Evolutionary conservation across 2,797 vertebrate genomes (phyloP).

Genomic region (Echeneis naucrates): DNA sequence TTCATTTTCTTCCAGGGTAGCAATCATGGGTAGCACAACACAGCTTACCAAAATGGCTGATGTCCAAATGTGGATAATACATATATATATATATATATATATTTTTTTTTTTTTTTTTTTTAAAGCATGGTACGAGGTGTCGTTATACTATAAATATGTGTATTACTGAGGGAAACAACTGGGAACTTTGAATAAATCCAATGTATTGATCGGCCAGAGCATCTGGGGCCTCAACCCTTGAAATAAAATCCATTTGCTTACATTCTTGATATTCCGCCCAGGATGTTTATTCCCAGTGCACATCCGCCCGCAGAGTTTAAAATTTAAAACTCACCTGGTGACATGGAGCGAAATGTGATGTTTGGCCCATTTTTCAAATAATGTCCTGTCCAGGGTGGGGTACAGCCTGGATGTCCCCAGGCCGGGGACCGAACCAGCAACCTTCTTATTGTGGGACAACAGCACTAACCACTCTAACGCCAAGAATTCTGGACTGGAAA

Average conservation of each 20-base stretch:
- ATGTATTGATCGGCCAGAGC: conserved; percentile 46
- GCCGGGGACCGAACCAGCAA: no score
- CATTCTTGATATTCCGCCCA: conserved; percentile 24
- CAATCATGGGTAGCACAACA: conserved; percentile 33
- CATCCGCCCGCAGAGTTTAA: background rate
- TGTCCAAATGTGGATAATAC: no score
- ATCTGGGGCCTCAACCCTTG: conserved; percentile 15
- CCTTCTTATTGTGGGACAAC: no score
- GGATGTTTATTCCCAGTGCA: conserved; percentile 21
- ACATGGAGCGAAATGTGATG: background rate
- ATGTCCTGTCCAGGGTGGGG: no score
- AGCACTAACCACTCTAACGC: no score
- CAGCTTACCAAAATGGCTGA: conserved; percentile 5
- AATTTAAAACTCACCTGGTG: background rate
- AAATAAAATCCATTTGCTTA: conserved; percentile 53
- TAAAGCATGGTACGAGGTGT: no score
- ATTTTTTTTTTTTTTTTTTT: no score
- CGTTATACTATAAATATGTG: no score
- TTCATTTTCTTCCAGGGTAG: conserved; percentile 45
- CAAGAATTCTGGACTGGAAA: background rate
- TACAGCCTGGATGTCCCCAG: no score
- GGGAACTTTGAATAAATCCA: conserved; percentile 49
- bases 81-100: no score
- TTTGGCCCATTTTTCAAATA: background rate
- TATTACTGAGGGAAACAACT: conserved; percentile 24